Evolutionary conservation across 1,140 invertebrate species (phyloP).

Genomic region (Neotoxoptera formosana): DNA sequence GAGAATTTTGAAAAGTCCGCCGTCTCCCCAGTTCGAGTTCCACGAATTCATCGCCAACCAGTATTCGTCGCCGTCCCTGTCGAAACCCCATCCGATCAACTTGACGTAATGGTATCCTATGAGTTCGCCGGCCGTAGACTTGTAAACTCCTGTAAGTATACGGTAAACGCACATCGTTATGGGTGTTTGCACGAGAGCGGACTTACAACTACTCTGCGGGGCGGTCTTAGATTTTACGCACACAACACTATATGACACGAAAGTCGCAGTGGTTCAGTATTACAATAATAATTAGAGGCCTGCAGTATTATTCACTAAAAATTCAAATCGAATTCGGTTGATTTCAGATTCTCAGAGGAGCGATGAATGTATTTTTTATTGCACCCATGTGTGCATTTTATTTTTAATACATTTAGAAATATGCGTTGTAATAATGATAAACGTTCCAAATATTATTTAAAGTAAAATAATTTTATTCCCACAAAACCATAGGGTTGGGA

Average conservation of each 20-base stretch:
- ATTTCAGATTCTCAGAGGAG: too few relatives aligned
- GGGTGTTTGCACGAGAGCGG: background rate
- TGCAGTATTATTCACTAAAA: background rate
- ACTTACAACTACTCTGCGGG: background rate
- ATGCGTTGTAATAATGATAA: background rate
- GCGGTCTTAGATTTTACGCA: background rate
- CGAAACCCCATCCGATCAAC: conserved; percentile 79
- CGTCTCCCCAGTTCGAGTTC: conserved; percentile 88
- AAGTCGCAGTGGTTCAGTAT: background rate
- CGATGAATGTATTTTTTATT: too few relatives aligned
- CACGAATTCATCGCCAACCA: conserved; percentile 94
- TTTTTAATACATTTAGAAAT: background rate
- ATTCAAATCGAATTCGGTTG: background rate
- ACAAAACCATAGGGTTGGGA: too few relatives aligned
- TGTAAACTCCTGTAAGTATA: conserved; percentile 78
- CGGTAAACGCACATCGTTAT: background rate
- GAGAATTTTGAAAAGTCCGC: conserved; percentile 88
- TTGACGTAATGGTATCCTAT: conserved; percentile 90
- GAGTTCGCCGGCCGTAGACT: conserved; percentile 75
- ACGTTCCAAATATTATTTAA: background rate
- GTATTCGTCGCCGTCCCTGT: conserved; percentile 66
- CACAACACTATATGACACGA: background rate
- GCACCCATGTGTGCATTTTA: background rate
- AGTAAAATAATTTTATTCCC: background rate
- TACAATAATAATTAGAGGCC: background rate